phyloP scores from a whole-genome alignment of 1,140 invertebrate species.

The Branchinecta lynchi region DNA sequence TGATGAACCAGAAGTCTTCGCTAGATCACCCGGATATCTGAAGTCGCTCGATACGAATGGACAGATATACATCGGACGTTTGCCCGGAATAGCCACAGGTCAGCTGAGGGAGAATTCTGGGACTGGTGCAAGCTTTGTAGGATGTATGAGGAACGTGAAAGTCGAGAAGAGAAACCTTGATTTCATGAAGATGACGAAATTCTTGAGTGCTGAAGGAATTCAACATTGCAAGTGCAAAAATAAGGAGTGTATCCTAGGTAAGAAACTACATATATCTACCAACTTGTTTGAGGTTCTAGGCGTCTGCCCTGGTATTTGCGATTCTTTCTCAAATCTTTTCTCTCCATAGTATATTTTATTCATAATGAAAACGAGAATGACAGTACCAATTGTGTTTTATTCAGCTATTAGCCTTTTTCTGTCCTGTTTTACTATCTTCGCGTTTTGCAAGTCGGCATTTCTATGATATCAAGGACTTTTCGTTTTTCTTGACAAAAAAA shows the following conservation, averaged over 20 bases:
- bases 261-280: no score
- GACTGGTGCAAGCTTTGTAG: background rate
- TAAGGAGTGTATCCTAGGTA: background rate
- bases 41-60: background rate
- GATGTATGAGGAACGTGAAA: background rate
- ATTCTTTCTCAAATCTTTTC: no score
- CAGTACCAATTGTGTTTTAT: no score
- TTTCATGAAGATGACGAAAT: background rate
- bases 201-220: background rate
- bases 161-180: background rate
- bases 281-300: no score
- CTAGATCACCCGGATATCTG: background rate
- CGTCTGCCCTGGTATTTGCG: no score
- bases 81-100: background rate
- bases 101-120: background rate
- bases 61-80: background rate
- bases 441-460: no score
- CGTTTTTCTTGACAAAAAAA: no score
- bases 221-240: background rate
- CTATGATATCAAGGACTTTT: no score
- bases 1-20: constrained; percentile 3
- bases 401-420: no score
- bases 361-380: no score
- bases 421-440: no score
- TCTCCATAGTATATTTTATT: no score